These are phyloP conservation scores for Bucorvus abyssinicus DNA, from an alignment of 2,797 vertebrate genomes.

Conservation along the genomic window DNA sequence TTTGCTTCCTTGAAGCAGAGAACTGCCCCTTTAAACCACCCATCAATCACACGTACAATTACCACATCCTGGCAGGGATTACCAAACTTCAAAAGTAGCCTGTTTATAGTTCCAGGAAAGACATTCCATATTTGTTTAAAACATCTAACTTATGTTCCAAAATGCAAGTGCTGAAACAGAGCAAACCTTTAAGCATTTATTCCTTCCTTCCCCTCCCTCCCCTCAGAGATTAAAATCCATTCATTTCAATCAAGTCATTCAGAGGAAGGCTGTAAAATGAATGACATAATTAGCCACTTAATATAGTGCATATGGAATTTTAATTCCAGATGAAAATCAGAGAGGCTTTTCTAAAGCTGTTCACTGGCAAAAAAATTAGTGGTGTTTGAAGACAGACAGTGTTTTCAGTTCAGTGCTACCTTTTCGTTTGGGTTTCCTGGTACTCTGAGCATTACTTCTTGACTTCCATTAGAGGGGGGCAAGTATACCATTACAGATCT, in stretches of 20 bases:
- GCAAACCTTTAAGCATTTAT: constrained; percentile 15
- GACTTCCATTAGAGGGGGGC: not conserved
- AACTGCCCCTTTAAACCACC: not conserved
- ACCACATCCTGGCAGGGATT: not conserved
- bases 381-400: not conserved
- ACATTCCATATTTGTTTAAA: not conserved
- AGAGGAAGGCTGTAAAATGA: constrained; percentile 67
- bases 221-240: constrained; percentile 41
- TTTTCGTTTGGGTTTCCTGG: not conserved
- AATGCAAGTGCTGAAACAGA: not conserved
- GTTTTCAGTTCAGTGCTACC: not conserved
- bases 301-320: constrained; percentile 54
- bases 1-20: constrained; percentile 4
- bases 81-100: not conserved
- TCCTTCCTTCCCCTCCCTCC: not conserved
- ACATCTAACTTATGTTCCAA: not conserved
- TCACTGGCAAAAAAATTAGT: not conserved
- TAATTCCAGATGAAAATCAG: constrained; percentile 51
- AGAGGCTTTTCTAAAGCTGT: constrained; percentile 36
- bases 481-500: not conserved
- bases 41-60: not conserved
- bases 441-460: not conserved
- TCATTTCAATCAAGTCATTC: constrained; percentile 67
- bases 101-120: constrained; percentile 1
- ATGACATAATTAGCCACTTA: constrained; percentile 72